These are phyloP conservation scores for Carcinoscorpius rotundicauda DNA, from an alignment of 1,140 invertebrate genomes.

Conservation along the genomic window DNA sequence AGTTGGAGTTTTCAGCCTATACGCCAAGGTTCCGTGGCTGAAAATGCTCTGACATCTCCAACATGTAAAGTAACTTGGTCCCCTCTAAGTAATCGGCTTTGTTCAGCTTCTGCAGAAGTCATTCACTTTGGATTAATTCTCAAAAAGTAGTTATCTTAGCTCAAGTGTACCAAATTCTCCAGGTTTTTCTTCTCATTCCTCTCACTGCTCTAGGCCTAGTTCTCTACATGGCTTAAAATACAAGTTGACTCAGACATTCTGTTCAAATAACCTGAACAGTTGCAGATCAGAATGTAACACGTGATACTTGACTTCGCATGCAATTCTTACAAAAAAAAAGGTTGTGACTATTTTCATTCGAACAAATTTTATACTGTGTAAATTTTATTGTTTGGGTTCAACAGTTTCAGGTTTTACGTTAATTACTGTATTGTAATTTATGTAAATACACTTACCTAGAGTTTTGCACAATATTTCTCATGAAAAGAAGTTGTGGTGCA, in stretches of 20 bases:
- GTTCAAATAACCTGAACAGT: conserved; percentile 32
- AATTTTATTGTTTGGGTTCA: too few species aligned
- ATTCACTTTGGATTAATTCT: conserved; percentile 36
- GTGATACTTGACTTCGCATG: too few species aligned
- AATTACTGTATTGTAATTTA: too few species aligned
- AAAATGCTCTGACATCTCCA: conserved; percentile 31
- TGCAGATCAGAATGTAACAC: too few species aligned
- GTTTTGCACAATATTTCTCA: too few species aligned
- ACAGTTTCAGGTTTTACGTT: too few species aligned
- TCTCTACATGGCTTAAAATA: conserved; percentile 90
- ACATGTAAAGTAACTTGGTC: conserved; percentile 37
- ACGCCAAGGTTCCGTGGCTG: conserved; percentile 27
- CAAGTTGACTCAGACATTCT: conserved; percentile 70
- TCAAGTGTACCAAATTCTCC: conserved; percentile 49
- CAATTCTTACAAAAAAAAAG: too few species aligned
- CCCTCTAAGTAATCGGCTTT: conserved; percentile 39
- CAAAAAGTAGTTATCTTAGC: conserved; percentile 47
- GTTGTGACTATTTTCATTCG: too few species aligned
- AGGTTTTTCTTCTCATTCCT: conserved; percentile 37
- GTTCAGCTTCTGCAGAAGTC: conserved; percentile 37
- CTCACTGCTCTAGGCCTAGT: conserved; percentile 68
- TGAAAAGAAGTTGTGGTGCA: too few species aligned
- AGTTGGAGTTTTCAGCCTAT: conserved; percentile 59
- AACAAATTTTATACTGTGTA: too few species aligned
- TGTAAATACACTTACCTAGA: too few species aligned